Evolutionary conservation across 2,888 invertebrate genomes (phyloP), one percentile per base, ranked within the genome.

Genomic region (Parapristionchus giblindavisi): DNA sequence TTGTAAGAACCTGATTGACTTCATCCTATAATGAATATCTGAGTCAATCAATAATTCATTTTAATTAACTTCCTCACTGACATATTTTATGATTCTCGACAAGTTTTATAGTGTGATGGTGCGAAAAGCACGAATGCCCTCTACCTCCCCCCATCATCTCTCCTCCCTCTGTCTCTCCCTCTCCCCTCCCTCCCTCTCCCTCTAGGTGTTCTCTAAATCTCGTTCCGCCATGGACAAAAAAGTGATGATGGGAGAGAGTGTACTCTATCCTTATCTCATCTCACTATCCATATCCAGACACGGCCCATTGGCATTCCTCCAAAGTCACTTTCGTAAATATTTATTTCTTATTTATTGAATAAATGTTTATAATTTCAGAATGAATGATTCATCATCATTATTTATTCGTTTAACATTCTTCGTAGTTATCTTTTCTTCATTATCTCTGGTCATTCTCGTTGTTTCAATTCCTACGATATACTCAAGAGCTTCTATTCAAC

Each of bases 1-100:
- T 87, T 11, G 87, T 88, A 29, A 88, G 77, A 32, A 88, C 86
- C 81, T 88, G 88, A 76, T 85, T 88, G 32, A 87, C 85, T 77
- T 88, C 87, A 78, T 88, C 86, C 88, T 88, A 76, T 27, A 81
- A 77, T 36, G 6, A 29, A 61, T 58, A 32, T 43, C 3, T 40
- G 4, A 36, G 27, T 38, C 29, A 43, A 36, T n/a, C 5, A 6
- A 58, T 8, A 6, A 27, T 52, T 5, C 29, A 58, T 21, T 34
- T 4, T 6, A 27, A 27, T 58, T 3, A 43, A n/a, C 40, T 58
- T 27, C 29, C n/a, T 27, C 32, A 14, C 60, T 11, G 21, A 32
- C 60, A 21, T 32, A 48, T 32, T n/a, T n/a, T n/a, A n/a, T n/a
- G n/a, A n/a, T n/a, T n/a, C n/a, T n/a, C n/a, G n/a, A 14, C 43